A percentile compares a stretch with the other conserved stretches of the same genome.
Evolutionary conservation across 2,888 invertebrate genomes (phyloP).

Genomic region (Atherix ibis): DNA sequence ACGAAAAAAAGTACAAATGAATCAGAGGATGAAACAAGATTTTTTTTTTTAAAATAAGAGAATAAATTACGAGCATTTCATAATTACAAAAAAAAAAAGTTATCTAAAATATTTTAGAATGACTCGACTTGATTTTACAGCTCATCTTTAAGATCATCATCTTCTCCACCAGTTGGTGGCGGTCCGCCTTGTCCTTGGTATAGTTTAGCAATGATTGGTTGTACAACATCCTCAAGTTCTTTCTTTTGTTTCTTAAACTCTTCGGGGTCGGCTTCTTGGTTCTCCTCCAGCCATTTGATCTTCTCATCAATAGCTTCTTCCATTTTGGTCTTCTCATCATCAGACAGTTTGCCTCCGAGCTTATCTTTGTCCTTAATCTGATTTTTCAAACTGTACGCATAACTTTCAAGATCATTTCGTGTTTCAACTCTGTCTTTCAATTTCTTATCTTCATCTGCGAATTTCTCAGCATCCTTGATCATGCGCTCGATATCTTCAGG

Average conservation of each 20-base stretch:
- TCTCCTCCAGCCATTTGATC: constrained; percentile 95
- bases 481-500: constrained; percentile 98
- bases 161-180: constrained; percentile 51
- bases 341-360: constrained; percentile 76
- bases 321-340: constrained; percentile 86
- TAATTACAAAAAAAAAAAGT: background rate
- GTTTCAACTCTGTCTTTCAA: constrained; percentile 90
- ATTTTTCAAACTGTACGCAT: constrained; percentile 94
- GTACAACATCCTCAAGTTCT: constrained; percentile 83
- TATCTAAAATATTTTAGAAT: background rate
- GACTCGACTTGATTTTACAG: constrained; percentile 34
- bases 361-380: constrained; percentile 95
- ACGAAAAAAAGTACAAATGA: too few species aligned
- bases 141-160: constrained; percentile 69
- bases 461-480: constrained; percentile 98
- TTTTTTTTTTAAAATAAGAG: too few species aligned
- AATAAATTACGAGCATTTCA: background rate
- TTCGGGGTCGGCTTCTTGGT: constrained; percentile 81
- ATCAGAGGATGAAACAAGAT: too few species aligned
- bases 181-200: constrained; percentile 76
- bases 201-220: constrained; percentile 93
- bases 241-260: constrained; percentile 93
- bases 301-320: constrained; percentile 91
- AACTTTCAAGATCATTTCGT: constrained; percentile 91
- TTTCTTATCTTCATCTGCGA: constrained; percentile 97